Evolutionary conservation across 2,113 vertebrate genomes (phyloP).

Genomic region (Xyliphius kryptos): DNA sequence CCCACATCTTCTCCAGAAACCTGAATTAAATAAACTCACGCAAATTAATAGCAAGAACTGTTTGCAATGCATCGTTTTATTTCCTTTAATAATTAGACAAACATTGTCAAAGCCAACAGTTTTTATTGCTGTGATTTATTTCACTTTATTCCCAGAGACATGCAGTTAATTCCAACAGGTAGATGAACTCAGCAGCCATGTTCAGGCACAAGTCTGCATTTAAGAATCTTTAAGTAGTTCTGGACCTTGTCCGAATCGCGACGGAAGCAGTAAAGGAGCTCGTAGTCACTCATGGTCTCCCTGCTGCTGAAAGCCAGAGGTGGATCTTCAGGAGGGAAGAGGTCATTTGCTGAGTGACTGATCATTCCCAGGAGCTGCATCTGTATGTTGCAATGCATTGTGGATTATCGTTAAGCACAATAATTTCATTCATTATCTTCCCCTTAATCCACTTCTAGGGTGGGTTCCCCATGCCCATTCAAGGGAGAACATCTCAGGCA

Average conservation of each 20-base stretch:
- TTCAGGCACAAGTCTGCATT: constrained; percentile 70
- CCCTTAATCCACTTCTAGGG: too few relatives aligned
- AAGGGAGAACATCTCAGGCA: too few relatives aligned
- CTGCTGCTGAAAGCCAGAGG: constrained; percentile 43
- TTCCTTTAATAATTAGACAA: too few relatives aligned
- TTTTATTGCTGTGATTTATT: too few relatives aligned
- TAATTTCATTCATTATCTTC: too few relatives aligned
- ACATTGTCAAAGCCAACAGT: too few relatives aligned
- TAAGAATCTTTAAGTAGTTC: constrained; percentile 78
- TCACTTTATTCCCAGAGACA: too few relatives aligned
- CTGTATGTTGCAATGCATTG: constrained; percentile 44
- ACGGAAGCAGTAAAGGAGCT: constrained; percentile 75
- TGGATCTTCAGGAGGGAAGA: constrained; percentile 51
- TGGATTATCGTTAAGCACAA: not conserved
- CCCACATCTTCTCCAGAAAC: too few relatives aligned
- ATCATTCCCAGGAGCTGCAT: constrained; percentile 74
- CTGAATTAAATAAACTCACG: too few relatives aligned
- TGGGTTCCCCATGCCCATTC: too few relatives aligned
- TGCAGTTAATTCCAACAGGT: constrained; percentile 16
- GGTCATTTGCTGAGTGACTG: constrained; percentile 60
- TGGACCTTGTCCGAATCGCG: constrained; percentile 78
- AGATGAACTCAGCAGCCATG: constrained; percentile 49
- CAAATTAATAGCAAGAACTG: too few relatives aligned
- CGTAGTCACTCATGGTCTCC: constrained; percentile 67
- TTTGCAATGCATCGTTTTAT: too few relatives aligned